Percentiles rank a stretch among this genome's conserved stretches.
Conservation (phyloP, 2,113 vertebrate species). For the Labeo catla region DNA sequence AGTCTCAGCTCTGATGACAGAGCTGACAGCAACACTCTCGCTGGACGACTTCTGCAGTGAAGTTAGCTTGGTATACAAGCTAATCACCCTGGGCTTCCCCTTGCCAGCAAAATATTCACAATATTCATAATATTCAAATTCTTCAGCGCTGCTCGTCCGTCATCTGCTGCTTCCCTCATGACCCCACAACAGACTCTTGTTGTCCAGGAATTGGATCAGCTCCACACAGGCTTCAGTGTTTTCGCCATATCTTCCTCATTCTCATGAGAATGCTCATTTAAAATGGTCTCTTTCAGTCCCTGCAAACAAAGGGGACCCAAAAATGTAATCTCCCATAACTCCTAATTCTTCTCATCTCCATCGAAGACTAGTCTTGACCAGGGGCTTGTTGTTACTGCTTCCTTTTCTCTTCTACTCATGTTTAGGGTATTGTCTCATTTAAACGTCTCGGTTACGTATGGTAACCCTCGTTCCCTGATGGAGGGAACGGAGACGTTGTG, state of each 20-base stretch:
- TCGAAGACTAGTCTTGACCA: neutral
- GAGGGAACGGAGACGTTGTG: no score
- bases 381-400: no score
- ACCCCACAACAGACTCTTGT: slow-evolving; percentile 34
- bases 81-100: slow-evolving; percentile 42
- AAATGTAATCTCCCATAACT: neutral
- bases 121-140: neutral
- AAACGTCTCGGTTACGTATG: no score
- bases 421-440: no score
- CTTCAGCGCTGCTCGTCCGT: slow-evolving; percentile 13
- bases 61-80: slow-evolving; percentile 42
- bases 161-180: slow-evolving; percentile 39
- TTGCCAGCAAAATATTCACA: slow-evolving; percentile 13
- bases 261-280: neutral
- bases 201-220: slow-evolving; percentile 34
- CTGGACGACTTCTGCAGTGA: neutral
- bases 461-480: no score
- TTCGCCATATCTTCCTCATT: neutral
- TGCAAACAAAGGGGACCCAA: neutral
- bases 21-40: slow-evolving; percentile 27
- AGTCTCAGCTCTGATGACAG: slow-evolving; percentile 41
- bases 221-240: slow-evolving; percentile 6
- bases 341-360: slow-evolving; percentile 4
- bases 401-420: no score
- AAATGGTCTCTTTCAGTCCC: neutral